Conservation (phyloP, 2,888 invertebrate genomes). For the Drosophila colorata region DNA sequence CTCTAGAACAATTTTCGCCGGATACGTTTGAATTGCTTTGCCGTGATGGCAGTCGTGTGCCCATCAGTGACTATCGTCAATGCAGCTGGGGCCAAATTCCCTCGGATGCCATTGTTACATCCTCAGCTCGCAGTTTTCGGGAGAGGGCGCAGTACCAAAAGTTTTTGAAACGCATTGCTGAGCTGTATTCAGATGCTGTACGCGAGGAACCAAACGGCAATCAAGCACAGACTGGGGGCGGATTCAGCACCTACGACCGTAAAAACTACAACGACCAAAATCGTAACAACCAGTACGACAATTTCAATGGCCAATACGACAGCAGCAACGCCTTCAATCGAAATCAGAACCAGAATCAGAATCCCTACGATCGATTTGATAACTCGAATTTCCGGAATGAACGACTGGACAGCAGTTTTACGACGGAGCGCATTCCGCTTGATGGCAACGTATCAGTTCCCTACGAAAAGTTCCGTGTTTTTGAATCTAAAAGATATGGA, state of each 20-base stretch:
- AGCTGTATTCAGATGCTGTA: constrained; percentile 86
- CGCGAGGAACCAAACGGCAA: constrained; percentile 64
- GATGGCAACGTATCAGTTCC: constrained; percentile 74
- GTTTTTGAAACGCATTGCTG: constrained; percentile 88
- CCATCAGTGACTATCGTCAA: constrained; percentile 89
- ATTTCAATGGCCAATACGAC: constrained; percentile 54
- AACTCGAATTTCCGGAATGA: constrained; percentile 71
- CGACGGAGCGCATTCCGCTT: constrained; percentile 69
- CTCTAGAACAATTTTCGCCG: constrained; percentile 88
- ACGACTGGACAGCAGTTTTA: constrained; percentile 82
- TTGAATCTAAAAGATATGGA: constrained; percentile 89
- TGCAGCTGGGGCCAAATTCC: constrained; percentile 96
- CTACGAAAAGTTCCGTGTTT: constrained; percentile 89
- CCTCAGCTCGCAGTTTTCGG: constrained; percentile 89
- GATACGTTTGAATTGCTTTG: constrained; percentile 93
- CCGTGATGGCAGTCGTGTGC: constrained; percentile 90
- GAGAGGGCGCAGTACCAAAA: constrained; percentile 87
- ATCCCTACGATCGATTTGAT: constrained; percentile 60
- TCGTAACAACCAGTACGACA: constrained; percentile 59
- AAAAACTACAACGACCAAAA: constrained; percentile 72
- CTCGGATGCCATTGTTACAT: constrained; percentile 93
- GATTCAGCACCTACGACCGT: constrained; percentile 51
- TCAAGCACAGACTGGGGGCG: constrained; percentile 48
- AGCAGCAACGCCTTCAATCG: constrained; percentile 46
- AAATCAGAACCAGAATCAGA: constrained; percentile 57